Evolutionary conservation across 2,888 invertebrate genomes (phyloP).

Genomic region (Bedellia somnulentella): DNA sequence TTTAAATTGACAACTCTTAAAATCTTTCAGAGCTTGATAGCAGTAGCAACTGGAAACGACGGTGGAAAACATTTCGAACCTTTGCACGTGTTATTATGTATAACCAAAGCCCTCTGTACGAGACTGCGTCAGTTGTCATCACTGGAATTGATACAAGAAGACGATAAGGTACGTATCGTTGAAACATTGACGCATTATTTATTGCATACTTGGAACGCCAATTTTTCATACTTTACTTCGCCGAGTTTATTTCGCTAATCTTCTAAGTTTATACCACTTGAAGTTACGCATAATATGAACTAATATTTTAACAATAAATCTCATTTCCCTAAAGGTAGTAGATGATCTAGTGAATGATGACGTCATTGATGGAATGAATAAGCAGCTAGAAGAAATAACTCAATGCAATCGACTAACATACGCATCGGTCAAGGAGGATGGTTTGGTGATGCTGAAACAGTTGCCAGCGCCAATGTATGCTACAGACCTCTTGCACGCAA

Average conservation of each 20-base stretch:
- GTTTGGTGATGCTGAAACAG: constrained; percentile 29
- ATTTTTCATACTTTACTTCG: no score
- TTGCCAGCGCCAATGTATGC: constrained; percentile 41
- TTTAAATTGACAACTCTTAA: no score
- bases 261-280: no score
- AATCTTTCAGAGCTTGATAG: constrained; percentile 34
- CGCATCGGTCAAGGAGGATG: no score
- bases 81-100: constrained; percentile 27
- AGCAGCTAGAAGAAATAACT: constrained; percentile 31
- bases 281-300: no score
- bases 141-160: constrained; percentile 28
- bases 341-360: no score
- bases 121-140: constrained; percentile 29
- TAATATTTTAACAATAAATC: no score
- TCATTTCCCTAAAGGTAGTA: no score
- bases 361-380: constrained; percentile 21
- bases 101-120: constrained; percentile 25
- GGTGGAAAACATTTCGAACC: constrained; percentile 31
- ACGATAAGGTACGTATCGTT: constrained; percentile 22
- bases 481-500: constrained; percentile 28
- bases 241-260: no score
- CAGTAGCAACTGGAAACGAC: constrained; percentile 27
- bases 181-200: no score
- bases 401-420: no score
- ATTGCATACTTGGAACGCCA: no score